Evolutionary conservation across 2,888 invertebrate species (phyloP).

Genomic region (Oscheius sp.): DNA sequence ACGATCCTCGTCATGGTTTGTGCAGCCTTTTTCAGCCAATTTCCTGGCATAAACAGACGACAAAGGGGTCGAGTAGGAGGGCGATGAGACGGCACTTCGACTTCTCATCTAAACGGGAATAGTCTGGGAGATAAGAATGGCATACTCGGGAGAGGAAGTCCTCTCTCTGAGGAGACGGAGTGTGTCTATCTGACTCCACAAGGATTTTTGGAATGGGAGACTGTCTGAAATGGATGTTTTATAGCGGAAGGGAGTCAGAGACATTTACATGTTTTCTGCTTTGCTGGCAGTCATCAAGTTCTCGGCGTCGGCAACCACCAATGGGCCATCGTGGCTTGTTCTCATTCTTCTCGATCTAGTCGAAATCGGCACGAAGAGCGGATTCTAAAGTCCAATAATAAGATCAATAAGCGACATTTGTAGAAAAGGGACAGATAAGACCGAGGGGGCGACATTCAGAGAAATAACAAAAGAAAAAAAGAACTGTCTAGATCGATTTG

Average conservation of each 20-base stretch:
- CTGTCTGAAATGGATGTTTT: slow-evolving; percentile 16
- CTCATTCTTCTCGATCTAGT: slow-evolving; percentile 34
- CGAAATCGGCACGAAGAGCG: slow-evolving; percentile 35
- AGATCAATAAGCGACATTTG: background rate
- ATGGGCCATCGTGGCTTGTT: slow-evolving; percentile 12
- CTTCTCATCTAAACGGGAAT: slow-evolving; percentile 22
- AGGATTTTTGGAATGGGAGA: slow-evolving; percentile 33
- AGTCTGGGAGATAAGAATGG: background rate
- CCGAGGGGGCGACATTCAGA: too few relatives aligned
- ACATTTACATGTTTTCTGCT: slow-evolving; percentile 4
- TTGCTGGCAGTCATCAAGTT: slow-evolving; percentile 22
- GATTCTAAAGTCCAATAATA: slow-evolving; percentile 31
- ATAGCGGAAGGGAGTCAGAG: background rate
- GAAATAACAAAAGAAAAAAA: slow-evolving; percentile 3
- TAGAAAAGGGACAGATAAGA: background rate
- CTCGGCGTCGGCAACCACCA: background rate
- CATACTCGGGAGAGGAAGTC: background rate
- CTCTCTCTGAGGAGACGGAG: background rate
- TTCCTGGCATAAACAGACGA: slow-evolving; percentile 26
- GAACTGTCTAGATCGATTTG: slow-evolving; percentile 8
- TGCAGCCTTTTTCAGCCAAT: slow-evolving; percentile 36
- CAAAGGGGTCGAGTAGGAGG: slow-evolving; percentile 17
- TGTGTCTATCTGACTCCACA: slow-evolving; percentile 6
- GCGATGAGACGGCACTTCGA: slow-evolving; percentile 24
- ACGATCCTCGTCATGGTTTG: slow-evolving; percentile 33